These are phyloP conservation scores for Macropis europaea DNA, from an alignment of 2,888 invertebrate species.

Conservation along the genomic window DNA sequence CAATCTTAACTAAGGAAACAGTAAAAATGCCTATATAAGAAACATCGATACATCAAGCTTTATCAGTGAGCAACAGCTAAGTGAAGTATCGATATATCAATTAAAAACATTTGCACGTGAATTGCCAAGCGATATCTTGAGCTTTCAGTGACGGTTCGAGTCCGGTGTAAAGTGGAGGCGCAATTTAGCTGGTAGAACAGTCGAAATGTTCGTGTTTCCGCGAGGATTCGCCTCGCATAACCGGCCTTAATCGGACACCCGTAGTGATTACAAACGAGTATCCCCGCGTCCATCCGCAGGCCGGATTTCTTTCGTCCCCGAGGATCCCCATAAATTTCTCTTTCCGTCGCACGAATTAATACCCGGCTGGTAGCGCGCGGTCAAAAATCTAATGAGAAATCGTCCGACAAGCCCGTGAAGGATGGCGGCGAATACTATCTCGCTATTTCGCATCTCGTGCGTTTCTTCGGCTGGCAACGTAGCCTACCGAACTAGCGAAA, in stretches of 20 bases:
- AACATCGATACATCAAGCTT: no score
- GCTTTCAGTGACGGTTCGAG: no score
- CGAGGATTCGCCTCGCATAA: slow-evolving; percentile 33
- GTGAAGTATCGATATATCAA: no score
- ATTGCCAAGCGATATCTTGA: no score
- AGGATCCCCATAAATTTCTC: slow-evolving; percentile 54
- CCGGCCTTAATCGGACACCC: slow-evolving; percentile 56
- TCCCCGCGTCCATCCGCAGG: slow-evolving; percentile 39
- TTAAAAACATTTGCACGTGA: no score
- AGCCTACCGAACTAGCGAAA: slow-evolving; percentile 6
- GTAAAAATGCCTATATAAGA: no score
- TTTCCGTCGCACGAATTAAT: slow-evolving; percentile 60
- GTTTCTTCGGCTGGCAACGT: background rate
- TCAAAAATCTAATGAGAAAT: slow-evolving; percentile 69
- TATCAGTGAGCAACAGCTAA: no score
- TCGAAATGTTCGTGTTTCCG: slow-evolving; percentile 16
- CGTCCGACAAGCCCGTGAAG: slow-evolving; percentile 54
- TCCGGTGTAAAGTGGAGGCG: no score
- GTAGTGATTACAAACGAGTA: slow-evolving; percentile 60
- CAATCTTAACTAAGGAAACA: no score
- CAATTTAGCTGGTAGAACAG: no score
- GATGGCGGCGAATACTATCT: slow-evolving; percentile 51
- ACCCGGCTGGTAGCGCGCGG: slow-evolving; percentile 25
- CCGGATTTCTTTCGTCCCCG: slow-evolving; percentile 55
- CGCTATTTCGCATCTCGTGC: slow-evolving; percentile 39